Evolutionary conservation across 2,113 vertebrate genomes (phyloP), one percentile per base, ranked within the genome.

Genomic region (Boleophthalmus pectinirostris): DNA sequence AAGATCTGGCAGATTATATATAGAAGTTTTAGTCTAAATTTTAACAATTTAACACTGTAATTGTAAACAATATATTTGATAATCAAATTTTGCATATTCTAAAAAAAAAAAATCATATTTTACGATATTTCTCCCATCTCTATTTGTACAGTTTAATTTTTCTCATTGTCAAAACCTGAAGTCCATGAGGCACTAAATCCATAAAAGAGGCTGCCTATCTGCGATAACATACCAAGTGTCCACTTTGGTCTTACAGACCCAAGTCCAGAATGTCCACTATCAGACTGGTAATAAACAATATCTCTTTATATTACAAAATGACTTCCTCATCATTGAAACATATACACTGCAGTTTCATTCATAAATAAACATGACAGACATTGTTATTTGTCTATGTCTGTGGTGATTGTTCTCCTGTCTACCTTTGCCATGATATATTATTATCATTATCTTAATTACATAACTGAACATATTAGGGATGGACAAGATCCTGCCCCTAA

Each of bases 201-300:
- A 29, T 61, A 61, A 61, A 58, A 61, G 15, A 18, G 12, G 13
- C 56, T 25, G 56, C 6, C 23, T 61, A 61, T 60, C 15, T 33
- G 25, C 9, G 51, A 54, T 54, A 54, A 54, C 18, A 21, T 11
- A n/a, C 56, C 25, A 13, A 16, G 11, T 15, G 57, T 60, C 8
- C 58, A 33, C 58, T 61, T 61, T 60, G 57, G 57, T 60, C 57
- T 60, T 18, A 1, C n/a, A 58, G 56, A 23, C 56, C 56, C 24
- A 58, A 58, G 56, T 58, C 56, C 56, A 58, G 56, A 5, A 15
- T 25, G 56, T 58, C 11, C 13, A 16, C n/a, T 58, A 58, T 58
- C 56, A 25, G 23, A 54, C 51, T 54, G 20, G 23, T 13, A 25
- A 58, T 58, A 25, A 25, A 56, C 54, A 15, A 23, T 25, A 25